Conservation (phyloP, 2,797 vertebrate species). For the Hypotaenidia philippensis region DNA sequence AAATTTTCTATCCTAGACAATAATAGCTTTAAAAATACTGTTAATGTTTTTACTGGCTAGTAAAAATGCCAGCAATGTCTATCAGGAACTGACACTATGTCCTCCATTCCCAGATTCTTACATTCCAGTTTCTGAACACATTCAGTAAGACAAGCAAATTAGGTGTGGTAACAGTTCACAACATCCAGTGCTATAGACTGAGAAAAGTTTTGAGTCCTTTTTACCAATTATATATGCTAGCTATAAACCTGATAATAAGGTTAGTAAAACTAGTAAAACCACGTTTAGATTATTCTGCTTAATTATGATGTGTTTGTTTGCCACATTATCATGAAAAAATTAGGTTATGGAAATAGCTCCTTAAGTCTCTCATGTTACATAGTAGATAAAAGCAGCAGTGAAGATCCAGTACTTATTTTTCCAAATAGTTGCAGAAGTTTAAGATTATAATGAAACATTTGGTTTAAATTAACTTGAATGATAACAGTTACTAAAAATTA, state of each 20-base stretch:
- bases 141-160: background rate
- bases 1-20: background rate
- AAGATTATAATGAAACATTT: background rate
- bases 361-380: background rate
- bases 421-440: background rate
- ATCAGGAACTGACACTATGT: background rate
- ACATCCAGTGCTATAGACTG: background rate
- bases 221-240: background rate
- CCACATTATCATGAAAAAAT: background rate
- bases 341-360: accelerated
- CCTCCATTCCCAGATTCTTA: background rate
- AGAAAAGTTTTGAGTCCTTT: background rate
- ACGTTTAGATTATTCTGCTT: background rate
- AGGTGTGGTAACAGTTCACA: background rate
- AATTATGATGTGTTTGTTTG: background rate
- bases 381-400: background rate
- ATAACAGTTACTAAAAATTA: background rate
- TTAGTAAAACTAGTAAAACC: background rate
- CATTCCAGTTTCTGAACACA: background rate
- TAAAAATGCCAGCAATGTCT: background rate
- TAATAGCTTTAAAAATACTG: background rate
- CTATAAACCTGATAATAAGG: background rate
- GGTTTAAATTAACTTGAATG: background rate
- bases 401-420: background rate
- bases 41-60: background rate